Evolutionary conservation across 2,113 vertebrate species (phyloP), one percentile per base, ranked within the genome.

Genomic region (Stegastes partitus): DNA sequence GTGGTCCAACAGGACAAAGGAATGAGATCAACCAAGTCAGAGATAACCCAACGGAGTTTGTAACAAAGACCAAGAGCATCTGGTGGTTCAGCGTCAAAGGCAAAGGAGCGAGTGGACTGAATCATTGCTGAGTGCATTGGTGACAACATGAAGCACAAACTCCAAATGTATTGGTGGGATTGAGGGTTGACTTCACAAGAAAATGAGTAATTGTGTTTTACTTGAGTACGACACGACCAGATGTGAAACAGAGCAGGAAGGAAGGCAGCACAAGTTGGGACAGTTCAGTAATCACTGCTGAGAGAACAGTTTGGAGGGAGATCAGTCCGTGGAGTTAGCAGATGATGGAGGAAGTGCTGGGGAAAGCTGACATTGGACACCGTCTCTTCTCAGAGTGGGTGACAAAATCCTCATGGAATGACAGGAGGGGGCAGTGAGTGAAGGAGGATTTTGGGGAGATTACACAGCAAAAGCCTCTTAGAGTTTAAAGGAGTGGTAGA

Each of bases 171-270:
- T 73, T 21, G 28, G 31, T 39, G 59, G 4, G 51, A 11, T 26
- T 49, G 42, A 39, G 44, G 18, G 31, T 34, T 39, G 15, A 49
- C 64, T 82, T 50, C 55, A 70, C 16, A 74, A 57, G 68, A 78
- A 72, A 50, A 61, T 18, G 25, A 65, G 57, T 57, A 68, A 63
- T 59, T 68, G 47, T 73, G 66, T 87, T 85, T 68, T 23, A 44
- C 23, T 68, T 62, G 16, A 64, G 22, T 56, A 82, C 0, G 19
- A 76, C 56, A 23, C 54, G 59, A 58, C 66, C 65, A 61, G 81
- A 87, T 68, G 83, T 84, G 71, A 84, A 82, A 25, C 81, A 77
- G 88, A 65, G 23, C 85, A 82, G 85, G 77, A 87, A 83, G 73
- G 31, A 78, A 70, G 34, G 56, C n/a, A 8, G 55, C 39, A 66